Conservation (phyloP, 2,113 vertebrate genomes). For the Heterotilapia buettikoferi region DNA sequence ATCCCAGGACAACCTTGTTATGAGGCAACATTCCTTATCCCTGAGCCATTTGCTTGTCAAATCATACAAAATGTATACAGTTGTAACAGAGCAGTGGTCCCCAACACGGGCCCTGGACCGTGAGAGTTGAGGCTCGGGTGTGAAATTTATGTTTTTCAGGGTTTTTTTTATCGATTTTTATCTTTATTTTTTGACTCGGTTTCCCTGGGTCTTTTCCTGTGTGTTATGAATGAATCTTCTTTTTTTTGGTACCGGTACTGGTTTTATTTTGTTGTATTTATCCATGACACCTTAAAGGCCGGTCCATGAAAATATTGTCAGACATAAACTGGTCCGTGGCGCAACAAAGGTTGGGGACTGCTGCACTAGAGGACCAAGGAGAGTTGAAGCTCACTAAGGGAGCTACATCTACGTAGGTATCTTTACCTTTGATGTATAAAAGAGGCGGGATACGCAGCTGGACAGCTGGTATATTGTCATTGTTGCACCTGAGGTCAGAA, state of each 20-base stretch:
- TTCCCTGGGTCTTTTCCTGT: not conserved
- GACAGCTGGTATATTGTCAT: not conserved
- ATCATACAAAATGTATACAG: not conserved
- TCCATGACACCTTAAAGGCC: not conserved
- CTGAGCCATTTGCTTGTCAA: accelerated
- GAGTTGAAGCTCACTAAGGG: not conserved
- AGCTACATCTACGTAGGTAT: not conserved
- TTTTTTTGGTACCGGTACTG: not conserved
- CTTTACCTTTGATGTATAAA: not conserved
- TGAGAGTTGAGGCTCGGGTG: not conserved
- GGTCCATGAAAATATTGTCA: not conserved
- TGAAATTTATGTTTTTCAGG: not conserved
- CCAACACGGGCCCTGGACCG: not conserved
- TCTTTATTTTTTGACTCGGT: accelerated
- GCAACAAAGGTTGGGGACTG: accelerated
- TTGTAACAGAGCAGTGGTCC: not conserved
- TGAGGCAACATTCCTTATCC: not conserved
- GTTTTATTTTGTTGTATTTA: not conserved
- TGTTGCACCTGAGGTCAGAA: not conserved
- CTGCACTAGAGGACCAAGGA: not conserved
- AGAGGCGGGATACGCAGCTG: accelerated
- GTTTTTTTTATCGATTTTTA: not conserved
- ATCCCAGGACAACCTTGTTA: not conserved
- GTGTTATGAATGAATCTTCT: not conserved
- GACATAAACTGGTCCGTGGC: not conserved